Evolutionary conservation across 2,888 invertebrate species (phyloP), one percentile per base, ranked within the genome.

Genomic region (Drosophila quasianomalipes): DNA sequence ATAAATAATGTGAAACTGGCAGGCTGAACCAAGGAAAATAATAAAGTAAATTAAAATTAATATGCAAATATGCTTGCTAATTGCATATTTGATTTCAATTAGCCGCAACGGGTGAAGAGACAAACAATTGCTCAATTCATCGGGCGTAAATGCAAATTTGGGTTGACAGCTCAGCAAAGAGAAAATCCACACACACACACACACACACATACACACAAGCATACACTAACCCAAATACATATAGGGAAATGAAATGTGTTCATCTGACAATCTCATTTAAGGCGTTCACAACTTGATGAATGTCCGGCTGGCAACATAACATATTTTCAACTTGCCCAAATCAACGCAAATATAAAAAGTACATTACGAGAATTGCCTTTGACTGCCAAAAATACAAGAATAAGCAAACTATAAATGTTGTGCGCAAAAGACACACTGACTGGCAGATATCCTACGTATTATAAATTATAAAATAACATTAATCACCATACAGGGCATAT

Each of bases 11-110:
- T 64, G 53, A 39, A 59, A 26, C 52, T 39, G 64, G 19, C 61
- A 59, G 39, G 22, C 49, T 37, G 14, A 51, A 26, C 33, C 28
- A 16, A 28, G 49, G 37, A 37, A 59, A 65, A 63, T 16, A 30
- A 28, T 31, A 4, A 30, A 69, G 54, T 59, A 41, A 54, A 49
- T 55, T 28, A 51, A 67, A 47, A 78, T 51, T 28, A 55, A 69
- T 70, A 66, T 54, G 61, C 57, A 62, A 80, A 73, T 70, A 54
- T 74, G 51, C 62, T 73, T 63, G 74, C 82, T 82, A 82, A 84
- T 82, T 84, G 79, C 89, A 82, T 82, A 86, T 86, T 86, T 82
- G 75, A 89, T 87, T 84, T 84, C 87, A 87, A 84, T 87, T 80
- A 74, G 70, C 6, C 39, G 35, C 53, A 70, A 62, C 52, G 10